Evolutionary conservation across 2,113 vertebrate genomes (phyloP), one percentile per base, ranked within the genome.

Genomic region (Nibea coibor): DNA sequence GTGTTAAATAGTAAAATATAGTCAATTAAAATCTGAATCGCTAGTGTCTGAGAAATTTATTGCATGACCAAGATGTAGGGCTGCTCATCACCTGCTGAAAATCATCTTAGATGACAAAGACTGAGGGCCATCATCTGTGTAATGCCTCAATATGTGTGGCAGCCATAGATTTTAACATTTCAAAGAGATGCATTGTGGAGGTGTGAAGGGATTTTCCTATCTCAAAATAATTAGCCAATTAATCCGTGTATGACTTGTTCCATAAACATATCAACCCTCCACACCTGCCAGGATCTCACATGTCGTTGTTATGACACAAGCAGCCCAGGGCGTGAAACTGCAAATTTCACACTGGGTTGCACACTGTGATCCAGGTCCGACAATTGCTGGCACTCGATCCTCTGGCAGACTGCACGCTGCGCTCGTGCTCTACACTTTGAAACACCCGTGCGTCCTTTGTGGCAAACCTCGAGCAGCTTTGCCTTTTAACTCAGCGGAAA

Each of bases 1-100:
- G 31, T 71, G 64, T 35, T 22, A 50, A 64, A 57, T 9, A n/a
- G 24, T 50, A 26, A 70, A 74, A 57, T n/a, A 50, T 20, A 43
- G 56, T 61, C 75, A 45, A 80, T 59, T 84, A 66, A 84, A 85
- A 35, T 50, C 43, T 14, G n/a, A 87, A 84, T 72, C 16, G 66
- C 0, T 48, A 2, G 43, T 12, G 5, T 35, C 39, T 45, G 26
- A 73, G 45, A 56, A 10, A 54, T 82, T 72, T 53, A 62, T 77
- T 66, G 53, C 24, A 10, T 58, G n/a, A 20, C 12, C 8, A 20
- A 43, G 28, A 42, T 16, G 48, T 2, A 20, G 20, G 16, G 28
- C 28, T 57, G 39, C 58, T 45, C 26, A 47, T 59, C 50, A 51
- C 57, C 53, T 20, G 70, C 61, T 71, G 51, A 42, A 61, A 26